These are phyloP conservation scores for Drosophila prostipennis DNA, from an alignment of 2,888 invertebrate genomes.

Conservation along the genomic window DNA sequence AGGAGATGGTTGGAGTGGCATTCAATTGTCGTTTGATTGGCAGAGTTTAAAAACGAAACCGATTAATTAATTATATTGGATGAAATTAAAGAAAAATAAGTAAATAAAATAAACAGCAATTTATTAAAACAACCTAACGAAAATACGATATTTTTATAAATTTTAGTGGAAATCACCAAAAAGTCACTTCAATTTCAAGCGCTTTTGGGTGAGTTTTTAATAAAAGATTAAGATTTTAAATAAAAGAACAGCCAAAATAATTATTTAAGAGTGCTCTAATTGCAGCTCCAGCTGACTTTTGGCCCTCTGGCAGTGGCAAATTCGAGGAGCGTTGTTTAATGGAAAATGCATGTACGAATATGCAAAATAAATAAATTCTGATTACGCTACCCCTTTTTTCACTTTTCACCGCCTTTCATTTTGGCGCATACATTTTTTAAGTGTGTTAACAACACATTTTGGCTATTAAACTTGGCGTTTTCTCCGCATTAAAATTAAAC, in stretches of 20 bases:
- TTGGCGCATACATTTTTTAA: slow-evolving; percentile 2
- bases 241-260: neutral
- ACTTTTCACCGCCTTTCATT: neutral
- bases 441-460: slow-evolving; percentile 46
- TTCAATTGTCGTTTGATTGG: slow-evolving; percentile 8
- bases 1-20: slow-evolving; percentile 2
- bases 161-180: too few relatives aligned
- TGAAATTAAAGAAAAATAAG: too few relatives aligned
- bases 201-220: neutral
- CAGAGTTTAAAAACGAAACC: neutral
- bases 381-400: slow-evolving; percentile 15
- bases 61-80: neutral
- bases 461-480: slow-evolving; percentile 46
- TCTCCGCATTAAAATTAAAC: slow-evolving; percentile 35
- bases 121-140: neutral
- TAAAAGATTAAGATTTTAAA: neutral
- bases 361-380: slow-evolving; percentile 35
- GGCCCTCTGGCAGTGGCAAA: neutral
- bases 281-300: neutral
- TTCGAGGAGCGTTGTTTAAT: slow-evolving; percentile 23
- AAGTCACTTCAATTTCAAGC: neutral
- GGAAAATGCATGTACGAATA: slow-evolving; percentile 43
- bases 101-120: neutral
- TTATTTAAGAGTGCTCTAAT: neutral
- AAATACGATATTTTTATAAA: too few relatives aligned